Evolutionary conservation across 2,888 invertebrate genomes (phyloP).

Genomic region (Calliscelio sp.): DNA sequence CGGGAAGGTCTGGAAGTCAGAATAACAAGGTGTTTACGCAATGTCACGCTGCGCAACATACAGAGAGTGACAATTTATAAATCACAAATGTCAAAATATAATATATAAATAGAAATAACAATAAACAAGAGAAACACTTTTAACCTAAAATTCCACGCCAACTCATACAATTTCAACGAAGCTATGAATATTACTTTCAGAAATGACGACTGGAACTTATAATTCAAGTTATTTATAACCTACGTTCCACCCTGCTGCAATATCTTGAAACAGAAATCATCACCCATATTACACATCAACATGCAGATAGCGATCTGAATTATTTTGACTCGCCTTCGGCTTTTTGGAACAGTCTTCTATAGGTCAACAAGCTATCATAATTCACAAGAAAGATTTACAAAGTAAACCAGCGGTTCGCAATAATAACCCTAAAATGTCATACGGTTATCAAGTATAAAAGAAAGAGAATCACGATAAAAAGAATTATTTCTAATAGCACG

Average conservation of each 20-base stretch:
- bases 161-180: no score
- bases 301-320: conserved; percentile 34
- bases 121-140: no score
- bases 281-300: conserved; percentile 32
- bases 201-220: conserved; percentile 3
- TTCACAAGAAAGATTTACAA: conserved; percentile 3
- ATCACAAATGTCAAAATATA: no score
- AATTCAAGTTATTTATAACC: conserved; percentile 22
- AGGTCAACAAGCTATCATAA: not conserved
- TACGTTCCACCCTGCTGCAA: not conserved
- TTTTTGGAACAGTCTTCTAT: conserved; percentile 7
- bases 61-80: no score
- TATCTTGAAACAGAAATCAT: conserved; percentile 41
- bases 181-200: not conserved
- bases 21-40: conserved; percentile 1
- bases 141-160: no score
- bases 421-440: conserved; percentile 12
- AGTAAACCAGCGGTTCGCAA: not conserved
- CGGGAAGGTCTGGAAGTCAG: not conserved
- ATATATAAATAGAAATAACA: no score
- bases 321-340: conserved; percentile 30
- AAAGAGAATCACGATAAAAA: no score
- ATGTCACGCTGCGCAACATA: no score
- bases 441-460: not conserved
- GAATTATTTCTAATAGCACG: no score